Conservation (phyloP, 2,888 invertebrate genomes). For the Drosophila nigritarsus region DNA sequence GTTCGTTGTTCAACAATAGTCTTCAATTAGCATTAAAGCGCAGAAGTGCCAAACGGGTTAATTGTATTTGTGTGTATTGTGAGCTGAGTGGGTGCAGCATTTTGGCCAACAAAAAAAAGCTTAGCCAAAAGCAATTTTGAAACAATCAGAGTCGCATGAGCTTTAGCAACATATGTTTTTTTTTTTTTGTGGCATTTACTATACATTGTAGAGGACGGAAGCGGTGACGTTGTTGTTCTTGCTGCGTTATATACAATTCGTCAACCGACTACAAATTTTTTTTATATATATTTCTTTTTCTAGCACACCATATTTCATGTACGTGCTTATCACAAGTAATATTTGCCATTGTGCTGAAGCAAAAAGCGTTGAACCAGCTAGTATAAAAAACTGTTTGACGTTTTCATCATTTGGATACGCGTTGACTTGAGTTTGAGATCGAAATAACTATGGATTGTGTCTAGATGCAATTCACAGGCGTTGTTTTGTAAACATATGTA, state of each 20-base stretch:
- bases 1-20: constrained; percentile 66
- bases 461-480: constrained; percentile 57
- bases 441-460: constrained; percentile 27
- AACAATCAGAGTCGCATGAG: constrained; percentile 42
- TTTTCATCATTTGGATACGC: constrained; percentile 32
- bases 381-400: constrained; percentile 22
- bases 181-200: constrained; percentile 8
- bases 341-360: constrained; percentile 46
- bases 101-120: constrained; percentile 35
- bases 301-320: constrained; percentile 17
- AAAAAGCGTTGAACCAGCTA: constrained; percentile 59
- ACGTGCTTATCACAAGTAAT: constrained; percentile 20
- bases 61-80: constrained; percentile 28
- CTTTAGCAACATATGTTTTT: constrained; percentile 32
- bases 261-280: constrained; percentile 40
- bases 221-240: constrained; percentile 29
- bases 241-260: constrained; percentile 51
- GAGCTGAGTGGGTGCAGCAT: constrained; percentile 39
- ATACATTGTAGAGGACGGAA: constrained; percentile 15
- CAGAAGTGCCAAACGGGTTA: constrained; percentile 13
- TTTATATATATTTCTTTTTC: constrained; percentile 6
- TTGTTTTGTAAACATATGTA: constrained; percentile 7
- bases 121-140: constrained; percentile 50
- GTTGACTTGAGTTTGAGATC: constrained; percentile 30
- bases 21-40: constrained; percentile 33